Percentiles rank a stretch among this genome's conserved stretches.
These are phyloP conservation scores for Bactericera cockerelli DNA, from an alignment of 1,140 invertebrate species.

Conservation along the genomic window DNA sequence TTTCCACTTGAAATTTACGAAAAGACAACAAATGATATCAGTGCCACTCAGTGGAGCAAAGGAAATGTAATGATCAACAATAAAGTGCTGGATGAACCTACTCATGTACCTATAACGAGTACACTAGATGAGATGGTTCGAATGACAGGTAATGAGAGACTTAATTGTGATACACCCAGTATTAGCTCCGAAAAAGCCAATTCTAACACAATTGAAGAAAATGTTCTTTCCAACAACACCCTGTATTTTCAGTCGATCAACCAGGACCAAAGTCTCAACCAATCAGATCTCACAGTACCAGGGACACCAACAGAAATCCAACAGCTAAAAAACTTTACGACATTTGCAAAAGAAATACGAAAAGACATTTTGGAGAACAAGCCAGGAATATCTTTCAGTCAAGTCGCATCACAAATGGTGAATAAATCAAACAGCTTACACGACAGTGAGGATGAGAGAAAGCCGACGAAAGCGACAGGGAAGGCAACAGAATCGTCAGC, in stretches of 20 bases:
- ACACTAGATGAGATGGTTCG: too few relatives aligned
- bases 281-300: too few relatives aligned
- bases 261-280: too few relatives aligned
- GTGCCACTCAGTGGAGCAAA: neutral
- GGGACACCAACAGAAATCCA: neutral
- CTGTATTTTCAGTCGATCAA: too few relatives aligned
- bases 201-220: too few relatives aligned
- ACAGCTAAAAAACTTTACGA: neutral
- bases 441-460: neutral
- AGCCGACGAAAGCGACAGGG: neutral
- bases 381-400: neutral
- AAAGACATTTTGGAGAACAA: neutral
- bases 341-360: neutral
- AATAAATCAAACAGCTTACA: neutral
- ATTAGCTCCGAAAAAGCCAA: too few relatives aligned
- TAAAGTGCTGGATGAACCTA: neutral
- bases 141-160: too few relatives aligned
- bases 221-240: too few relatives aligned
- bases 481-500: neutral
- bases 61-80: neutral
- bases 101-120: neutral
- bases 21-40: neutral
- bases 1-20: neutral
- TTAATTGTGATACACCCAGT: too few relatives aligned
- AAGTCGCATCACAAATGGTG: constrained; percentile 1